Evolutionary conservation across 2,113 vertebrate species (phyloP).

Genomic region (Erinaceus europaeus): DNA sequence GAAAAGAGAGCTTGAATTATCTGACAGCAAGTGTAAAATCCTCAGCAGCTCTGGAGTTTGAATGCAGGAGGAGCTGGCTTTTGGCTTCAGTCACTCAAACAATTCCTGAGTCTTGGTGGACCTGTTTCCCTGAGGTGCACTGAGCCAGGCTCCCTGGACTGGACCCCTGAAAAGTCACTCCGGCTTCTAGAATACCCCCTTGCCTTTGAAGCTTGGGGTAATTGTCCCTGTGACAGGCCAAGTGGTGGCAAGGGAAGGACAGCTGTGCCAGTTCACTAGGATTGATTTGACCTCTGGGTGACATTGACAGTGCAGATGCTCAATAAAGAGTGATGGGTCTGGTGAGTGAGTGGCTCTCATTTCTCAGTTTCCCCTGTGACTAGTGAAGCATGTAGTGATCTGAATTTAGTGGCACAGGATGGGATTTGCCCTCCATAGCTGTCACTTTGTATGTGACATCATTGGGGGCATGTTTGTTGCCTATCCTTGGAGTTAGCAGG

Average conservation of each 20-base stretch:
- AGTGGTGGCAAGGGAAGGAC: fast-evolving
- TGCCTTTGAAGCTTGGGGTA: background rate
- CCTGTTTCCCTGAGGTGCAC: no score
- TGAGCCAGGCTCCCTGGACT: fast-evolving
- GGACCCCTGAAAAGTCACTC: fast-evolving
- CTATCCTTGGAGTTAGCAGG: no score
- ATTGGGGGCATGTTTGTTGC: fast-evolving
- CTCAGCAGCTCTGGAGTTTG: constrained; percentile 62
- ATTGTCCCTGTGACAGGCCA: background rate
- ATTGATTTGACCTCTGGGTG: fast-evolving
- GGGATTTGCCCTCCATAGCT: background rate
- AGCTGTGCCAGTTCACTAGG: background rate
- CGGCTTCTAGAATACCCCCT: background rate
- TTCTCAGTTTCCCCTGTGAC: background rate
- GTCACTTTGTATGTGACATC: background rate
- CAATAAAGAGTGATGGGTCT: background rate
- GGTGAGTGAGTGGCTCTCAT: background rate
- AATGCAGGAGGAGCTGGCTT: constrained; percentile 46
- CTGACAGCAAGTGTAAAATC: constrained; percentile 57
- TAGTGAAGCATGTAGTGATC: no score
- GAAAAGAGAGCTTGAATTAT: constrained; percentile 65
- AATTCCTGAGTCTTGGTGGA: no score
- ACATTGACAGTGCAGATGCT: background rate
- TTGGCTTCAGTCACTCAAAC: constrained; percentile 11
- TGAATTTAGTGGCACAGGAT: fast-evolving